A percentile compares a stretch with the other conserved stretches of the same genome.
phyloP scores from a whole-genome alignment of 2,888 invertebrate genomes.

The Nezara viridula region DNA sequence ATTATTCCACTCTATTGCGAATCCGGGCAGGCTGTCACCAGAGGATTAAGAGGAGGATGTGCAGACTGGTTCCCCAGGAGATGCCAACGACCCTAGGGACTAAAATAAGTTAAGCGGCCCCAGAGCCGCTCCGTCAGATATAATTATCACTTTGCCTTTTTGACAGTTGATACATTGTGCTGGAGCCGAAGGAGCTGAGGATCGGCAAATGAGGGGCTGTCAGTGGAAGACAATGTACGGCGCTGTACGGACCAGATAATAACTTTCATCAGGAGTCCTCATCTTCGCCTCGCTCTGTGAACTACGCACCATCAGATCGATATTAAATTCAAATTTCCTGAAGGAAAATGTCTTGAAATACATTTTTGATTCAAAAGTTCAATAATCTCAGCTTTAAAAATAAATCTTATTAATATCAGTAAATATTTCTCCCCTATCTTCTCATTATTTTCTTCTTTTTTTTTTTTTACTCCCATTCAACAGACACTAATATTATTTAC shows the following conservation, averaged over 20 bases:
- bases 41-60: background rate
- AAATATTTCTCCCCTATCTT: too few species aligned
- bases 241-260: background rate
- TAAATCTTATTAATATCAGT: too few species aligned
- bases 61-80: background rate
- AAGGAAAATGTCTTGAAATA: background rate
- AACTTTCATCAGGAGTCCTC: background rate
- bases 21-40: background rate
- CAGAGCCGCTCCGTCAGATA: background rate
- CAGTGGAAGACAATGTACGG: constrained; percentile 19
- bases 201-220: constrained; percentile 21
- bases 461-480: too few species aligned
- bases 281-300: background rate
- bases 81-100: background rate
- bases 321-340: background rate
- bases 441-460: too few species aligned
- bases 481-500: too few species aligned
- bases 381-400: background rate
- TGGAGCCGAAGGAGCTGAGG: background rate
- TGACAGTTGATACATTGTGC: constrained; percentile 30
- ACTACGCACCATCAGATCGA: background rate
- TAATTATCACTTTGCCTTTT: constrained; percentile 13
- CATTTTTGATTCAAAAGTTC: background rate
- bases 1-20: background rate
- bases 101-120: background rate